Evolutionary conservation across 2,888 invertebrate genomes (phyloP), one percentile per base, ranked within the genome.

Genomic region (Beris chalybata): DNA sequence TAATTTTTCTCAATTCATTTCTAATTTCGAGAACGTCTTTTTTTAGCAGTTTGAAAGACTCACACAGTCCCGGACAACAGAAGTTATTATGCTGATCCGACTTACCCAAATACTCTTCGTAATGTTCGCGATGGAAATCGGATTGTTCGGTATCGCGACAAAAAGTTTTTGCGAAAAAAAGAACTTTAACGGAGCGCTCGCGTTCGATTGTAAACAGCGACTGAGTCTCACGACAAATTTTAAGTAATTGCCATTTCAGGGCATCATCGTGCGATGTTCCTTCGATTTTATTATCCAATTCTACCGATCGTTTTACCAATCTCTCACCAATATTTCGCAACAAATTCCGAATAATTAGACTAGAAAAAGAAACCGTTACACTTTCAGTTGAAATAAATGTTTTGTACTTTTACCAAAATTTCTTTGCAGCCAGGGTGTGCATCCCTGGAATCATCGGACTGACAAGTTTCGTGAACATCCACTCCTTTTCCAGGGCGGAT

Each of bases 401-500:
- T 1, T 3, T 22, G 22, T 22, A 22, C 22, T 22, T 22, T 78
- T 73, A 89, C 87, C 91, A 90, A 81, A 95, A 95, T 70, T 89
- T 88, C 56, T 85, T 84, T 0, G 90, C 90, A 53, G 93, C 91
- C 63, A 89, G 82, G 30, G 85, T 84, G 72, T 89, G 88, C 71
- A 92, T 93, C 64, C 89, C 87, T 9, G 85, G 84, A 71, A 93
- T 89, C 79, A 90, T 86, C n/a, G 87, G 86, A 71, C 91, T 89
- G 63, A 93, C 88, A 2, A 87, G 83, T 74, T 89, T 89, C 0
- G 91, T 89, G 81, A 95, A 96, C 71, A 85, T 85, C 94, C 95
- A 95, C 79, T 96, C 95, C 67, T 90, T 89, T 77, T 93, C 92
- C 68, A 96, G 83, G 22, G 89, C 84, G 73, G 89, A 87, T 77